Evolutionary conservation across 2,113 vertebrate species (phyloP), one percentile per base, ranked within the genome.

Genomic region (Notarius lentiginosus): DNA sequence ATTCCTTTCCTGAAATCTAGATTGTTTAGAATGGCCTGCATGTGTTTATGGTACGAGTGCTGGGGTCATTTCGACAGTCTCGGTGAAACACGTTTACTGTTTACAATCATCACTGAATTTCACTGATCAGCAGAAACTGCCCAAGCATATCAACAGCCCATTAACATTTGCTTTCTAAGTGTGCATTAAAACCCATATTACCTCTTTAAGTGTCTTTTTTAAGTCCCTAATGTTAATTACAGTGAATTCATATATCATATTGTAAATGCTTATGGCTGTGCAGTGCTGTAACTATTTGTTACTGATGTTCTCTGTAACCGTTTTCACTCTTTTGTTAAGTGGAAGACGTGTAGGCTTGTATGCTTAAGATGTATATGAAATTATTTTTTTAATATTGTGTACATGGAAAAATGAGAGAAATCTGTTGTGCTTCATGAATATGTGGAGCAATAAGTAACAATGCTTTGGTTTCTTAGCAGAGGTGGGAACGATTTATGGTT

Each of bases 11-110:
- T 41, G 11, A 55, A 79, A 55, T 27, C 12, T 1, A 41, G 56
- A 22, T 81, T 12, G 79, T 81, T 61, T 81, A 61, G 30, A 81
- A 81, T 81, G 77, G 77, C 17, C 10, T 58, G 30, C 30, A 61
- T 81, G 14, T 2, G 56, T 81, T 81, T 61, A 22, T 20, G 15
- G 8, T 61, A 24, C 6, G 24, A 22, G 79, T 24, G 56, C 30
- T 1, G 10, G 30, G 55, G 79, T 60, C 20, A 1, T 80, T 80
- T 80, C 24, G 73, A 80, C 53, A 58, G 27, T 30, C 9, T 60
- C 30, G 12, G 30, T 80, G 55, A 60, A 61, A 80, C 18, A 22
- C 30, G 24, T 60, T 60, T 60, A 22, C 27, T 41, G 17, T 80
- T 60, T 80, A 41, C 56, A 61, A 60, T 81, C 79, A 7, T 81